Conservation (phyloP, 2,888 invertebrate genomes). For the Tetropium fuscum region DNA sequence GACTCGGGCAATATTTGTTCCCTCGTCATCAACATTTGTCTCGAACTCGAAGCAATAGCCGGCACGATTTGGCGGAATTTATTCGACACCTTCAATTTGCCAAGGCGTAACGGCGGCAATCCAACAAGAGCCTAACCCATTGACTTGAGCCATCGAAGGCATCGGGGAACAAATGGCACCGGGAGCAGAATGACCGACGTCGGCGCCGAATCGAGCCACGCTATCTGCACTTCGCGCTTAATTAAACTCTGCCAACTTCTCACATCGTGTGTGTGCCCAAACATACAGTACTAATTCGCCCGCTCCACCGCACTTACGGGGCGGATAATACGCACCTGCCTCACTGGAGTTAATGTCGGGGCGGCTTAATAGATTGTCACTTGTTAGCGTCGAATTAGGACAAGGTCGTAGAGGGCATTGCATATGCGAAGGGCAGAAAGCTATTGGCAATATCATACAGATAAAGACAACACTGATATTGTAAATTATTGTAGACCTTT, state of each 20-base stretch:
- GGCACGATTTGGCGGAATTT: neutral
- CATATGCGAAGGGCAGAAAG: too few relatives aligned
- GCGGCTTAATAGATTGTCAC: conserved; percentile 23
- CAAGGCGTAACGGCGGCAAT: conserved; percentile 4
- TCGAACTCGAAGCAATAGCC: conserved; percentile 1
- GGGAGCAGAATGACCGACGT: conserved; percentile 23
- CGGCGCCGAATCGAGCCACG: conserved; percentile 43
- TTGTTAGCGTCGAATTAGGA: conserved; percentile 16
- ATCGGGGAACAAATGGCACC: neutral
- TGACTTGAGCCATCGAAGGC: conserved; percentile 1
- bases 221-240: conserved; percentile 56
- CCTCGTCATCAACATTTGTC: too few relatives aligned
- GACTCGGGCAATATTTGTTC: too few relatives aligned
- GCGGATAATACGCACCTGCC: conserved; percentile 12
- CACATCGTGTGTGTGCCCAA: conserved; percentile 44
- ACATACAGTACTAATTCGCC: conserved; percentile 42
- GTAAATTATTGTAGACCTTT: too few relatives aligned
- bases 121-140: conserved; percentile 2
- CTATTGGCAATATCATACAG: too few relatives aligned
- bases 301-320: conserved; percentile 11
- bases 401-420: conserved; percentile 17
- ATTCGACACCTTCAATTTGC: conserved; percentile 5
- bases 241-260: conserved; percentile 53
- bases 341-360: neutral
- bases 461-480: too few relatives aligned